Evolutionary conservation across 2,888 invertebrate genomes (phyloP).

Genomic region (Ariolimax columbianus): DNA sequence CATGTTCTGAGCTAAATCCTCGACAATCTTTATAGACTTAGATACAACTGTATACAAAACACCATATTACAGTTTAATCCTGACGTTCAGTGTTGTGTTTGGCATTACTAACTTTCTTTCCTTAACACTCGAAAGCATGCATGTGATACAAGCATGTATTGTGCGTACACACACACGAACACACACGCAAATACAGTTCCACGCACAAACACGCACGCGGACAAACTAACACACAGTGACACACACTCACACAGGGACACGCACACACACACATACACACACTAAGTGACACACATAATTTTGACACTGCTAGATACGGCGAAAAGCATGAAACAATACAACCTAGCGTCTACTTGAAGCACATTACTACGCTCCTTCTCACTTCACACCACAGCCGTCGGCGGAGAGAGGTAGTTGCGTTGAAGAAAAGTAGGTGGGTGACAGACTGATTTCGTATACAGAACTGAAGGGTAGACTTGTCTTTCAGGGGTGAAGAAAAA

Average conservation of each 20-base stretch:
- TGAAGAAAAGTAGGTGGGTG: neutral
- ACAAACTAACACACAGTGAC: neutral
- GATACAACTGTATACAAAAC: too few relatives aligned
- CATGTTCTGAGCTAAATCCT: too few relatives aligned
- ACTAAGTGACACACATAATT: neutral
- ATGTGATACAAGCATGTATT: neutral
- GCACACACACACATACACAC: neutral
- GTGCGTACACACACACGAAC: neutral
- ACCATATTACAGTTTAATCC: too few relatives aligned
- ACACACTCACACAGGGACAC: neutral
- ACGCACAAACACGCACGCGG: neutral
- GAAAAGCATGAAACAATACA: neutral
- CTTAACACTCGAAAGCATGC: too few relatives aligned
- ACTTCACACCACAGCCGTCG: neutral
- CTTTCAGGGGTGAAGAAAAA: neutral
- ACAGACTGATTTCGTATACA: neutral
- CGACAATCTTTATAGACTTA: too few relatives aligned
- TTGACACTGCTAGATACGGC: neutral
- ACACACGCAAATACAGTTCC: neutral
- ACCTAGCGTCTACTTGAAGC: neutral
- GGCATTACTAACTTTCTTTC: too few relatives aligned
- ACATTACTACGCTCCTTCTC: neutral
- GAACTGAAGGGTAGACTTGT: neutral
- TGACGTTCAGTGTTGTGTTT: too few relatives aligned
- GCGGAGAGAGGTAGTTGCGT: neutral